Base-by-base conservation (phyloP, 2,797 vertebrate genomes). In the Chelonia mydas region DNA sequence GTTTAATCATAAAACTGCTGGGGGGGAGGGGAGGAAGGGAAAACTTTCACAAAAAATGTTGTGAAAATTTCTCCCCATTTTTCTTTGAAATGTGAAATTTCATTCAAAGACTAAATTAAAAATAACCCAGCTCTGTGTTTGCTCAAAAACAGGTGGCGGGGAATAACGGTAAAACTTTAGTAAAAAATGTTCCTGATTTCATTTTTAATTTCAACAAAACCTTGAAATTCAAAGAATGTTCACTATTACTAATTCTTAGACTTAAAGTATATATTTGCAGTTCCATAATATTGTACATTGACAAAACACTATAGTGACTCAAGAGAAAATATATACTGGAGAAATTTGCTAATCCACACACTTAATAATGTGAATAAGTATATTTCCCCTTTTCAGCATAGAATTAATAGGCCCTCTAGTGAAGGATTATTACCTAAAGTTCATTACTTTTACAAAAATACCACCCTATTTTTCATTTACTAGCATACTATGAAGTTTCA, bases 151-250 rank as follows among this genome's bases (percentile, higher is more conserved):
- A 27, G 25, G 4, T 2, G 8, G 7, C 47, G 5, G 55, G 23
- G 49, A 86, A 49, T 15, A 25, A 68, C 45, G 65, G 78, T 68
- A 11, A 87, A 13, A 45, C 19, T 77, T 49, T 17, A 41, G 16
- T 23, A 2, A 17, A 57, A 81, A 41, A 17, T 0, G 1, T n/a
- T 78, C 1, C 0, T 23, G 7, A 80, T 41, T n/a, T 23, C 1
- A 80, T 41, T n/a, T 23, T 1, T 25, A 21, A 1, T 50, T 76
- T 13, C 25, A 47, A 68, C 17, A 37, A 16, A 19, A 68, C 17
- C n/a, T n/a, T 19, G 25, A 76, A 12, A 37, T 19, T 47, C 25
- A 76, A 47, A 47, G 13, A 76, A 76, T 45, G 12, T 47, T 47
- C 11, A 28, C 25, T 47, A 27, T 15, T 28, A 41, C 6, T 76